phyloP scores from a whole-genome alignment of 2,888 invertebrate genomes.

The Odontomyia ornata region DNA sequence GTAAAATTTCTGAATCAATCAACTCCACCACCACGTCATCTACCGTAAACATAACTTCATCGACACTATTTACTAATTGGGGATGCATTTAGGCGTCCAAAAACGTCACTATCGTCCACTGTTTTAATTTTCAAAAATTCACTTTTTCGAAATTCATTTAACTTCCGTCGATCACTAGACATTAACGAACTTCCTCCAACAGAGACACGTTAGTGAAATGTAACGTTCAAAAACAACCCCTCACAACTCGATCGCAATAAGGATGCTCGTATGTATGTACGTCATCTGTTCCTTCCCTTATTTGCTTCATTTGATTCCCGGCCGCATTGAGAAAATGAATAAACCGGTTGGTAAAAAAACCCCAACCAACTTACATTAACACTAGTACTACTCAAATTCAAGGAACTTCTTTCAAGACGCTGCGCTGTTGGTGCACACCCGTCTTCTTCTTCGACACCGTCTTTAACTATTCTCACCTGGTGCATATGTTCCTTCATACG shows the following conservation, averaged over 20 bases:
- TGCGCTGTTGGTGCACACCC: neutral
- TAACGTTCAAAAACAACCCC: conserved; percentile 29
- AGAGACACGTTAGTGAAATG: neutral
- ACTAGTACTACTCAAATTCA: neutral
- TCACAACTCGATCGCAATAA: neutral
- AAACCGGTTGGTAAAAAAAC: conserved; percentile 33
- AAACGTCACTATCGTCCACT: neutral
- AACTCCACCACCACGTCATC: neutral
- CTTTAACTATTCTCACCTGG: conserved; percentile 38
- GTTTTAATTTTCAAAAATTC: neutral
- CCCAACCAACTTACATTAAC: neutral
- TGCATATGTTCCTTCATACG: conserved; percentile 15
- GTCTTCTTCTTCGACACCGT: neutral
- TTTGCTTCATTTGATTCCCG: neutral
- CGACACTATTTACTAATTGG: neutral
- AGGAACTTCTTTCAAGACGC: neutral
- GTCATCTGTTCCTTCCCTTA: conserved; percentile 36
- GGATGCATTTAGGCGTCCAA: neutral
- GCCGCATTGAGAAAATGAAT: neutral
- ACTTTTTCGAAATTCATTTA: neutral
- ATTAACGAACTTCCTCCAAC: neutral
- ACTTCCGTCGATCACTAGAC: conserved; percentile 1
- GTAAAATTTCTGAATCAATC: neutral
- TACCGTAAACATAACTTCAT: neutral
- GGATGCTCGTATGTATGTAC: neutral